Base-by-base conservation (phyloP, 1,140 invertebrate genomes). In the Zelostemma sp. region DNA sequence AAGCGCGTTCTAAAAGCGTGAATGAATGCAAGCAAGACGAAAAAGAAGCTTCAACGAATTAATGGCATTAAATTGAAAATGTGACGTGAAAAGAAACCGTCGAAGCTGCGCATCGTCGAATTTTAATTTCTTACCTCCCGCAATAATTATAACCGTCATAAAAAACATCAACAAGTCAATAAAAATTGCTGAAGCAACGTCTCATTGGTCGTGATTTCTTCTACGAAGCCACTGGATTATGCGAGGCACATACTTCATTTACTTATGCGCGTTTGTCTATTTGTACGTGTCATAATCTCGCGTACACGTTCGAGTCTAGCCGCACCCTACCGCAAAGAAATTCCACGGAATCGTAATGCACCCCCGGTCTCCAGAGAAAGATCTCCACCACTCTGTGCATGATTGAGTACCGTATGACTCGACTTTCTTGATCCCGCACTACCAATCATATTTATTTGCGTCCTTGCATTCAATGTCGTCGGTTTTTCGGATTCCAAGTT, bases 301-400 rank as follows among this genome's bases (percentile, higher is more conserved):
- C 11, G 60, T 57, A 47, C 55, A 55, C 57, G 50, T 58, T 66
- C 56, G 46, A 57, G 45, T 65, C 50, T 68, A 64, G 74, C 55
- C 68, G 65, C 65, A 69, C 68, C 68, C 65, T 72, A 43, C 50
- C 47, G 56, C 47, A n/a, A 71, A 65, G 70, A 56, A 75, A 75
- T 75, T 64, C 58, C 67, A 63, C 21, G 67, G 43, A 51, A 72
- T 60, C 64, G 51, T 68, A 60, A 66, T 55, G 67, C 31, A 68
- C 62, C 57, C n/a, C n/a, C n/a, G n/a, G n/a, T n/a, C n/a, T n/a
- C n/a, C n/a, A n/a, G n/a, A n/a, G n/a, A n/a, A 47, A 61, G 58
- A 66, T 66, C 57, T 33, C 49, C 45, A 17, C 58, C 57, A n/a
- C n/a, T n/a, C n/a, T n/a, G n/a, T n/a, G n/a, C n/a, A n/a, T n/a